These are phyloP conservation scores for Lophius piscatorius DNA, from an alignment of 2,113 vertebrate species.

Conservation along the genomic window DNA sequence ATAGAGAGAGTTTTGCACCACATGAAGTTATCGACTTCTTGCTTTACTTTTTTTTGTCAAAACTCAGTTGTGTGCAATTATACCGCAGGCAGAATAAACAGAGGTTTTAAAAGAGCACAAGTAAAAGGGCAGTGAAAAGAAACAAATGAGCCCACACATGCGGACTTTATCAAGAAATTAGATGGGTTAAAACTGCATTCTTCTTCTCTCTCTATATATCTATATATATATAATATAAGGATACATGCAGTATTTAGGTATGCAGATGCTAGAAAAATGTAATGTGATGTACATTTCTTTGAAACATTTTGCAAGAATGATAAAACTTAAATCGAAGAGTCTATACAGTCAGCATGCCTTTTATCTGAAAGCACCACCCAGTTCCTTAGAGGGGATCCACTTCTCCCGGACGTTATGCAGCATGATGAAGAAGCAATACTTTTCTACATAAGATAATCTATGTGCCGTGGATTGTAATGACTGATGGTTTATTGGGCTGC, in stretches of 20 bases:
- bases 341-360: neutral
- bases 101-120: constrained; percentile 23
- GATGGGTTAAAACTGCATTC: neutral
- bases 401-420: constrained; percentile 14
- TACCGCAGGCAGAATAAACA: constrained; percentile 11
- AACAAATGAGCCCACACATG: constrained; percentile 19
- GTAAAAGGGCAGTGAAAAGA: constrained; percentile 15
- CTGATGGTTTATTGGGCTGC: constrained; percentile 39
- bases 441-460: constrained; percentile 46
- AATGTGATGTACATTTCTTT: neutral
- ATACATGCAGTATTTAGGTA: neutral
- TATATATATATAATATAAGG: neutral
- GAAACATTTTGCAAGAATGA: neutral
- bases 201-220: constrained; percentile 3
- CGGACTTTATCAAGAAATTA: no score
- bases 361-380: constrained; percentile 51
- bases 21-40: no score
- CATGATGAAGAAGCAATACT: constrained; percentile 20
- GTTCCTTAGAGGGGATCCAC: constrained; percentile 19
- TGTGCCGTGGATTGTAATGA: constrained; percentile 32
- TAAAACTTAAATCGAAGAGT: constrained; percentile 2
- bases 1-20: neutral
- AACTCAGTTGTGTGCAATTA: neutral
- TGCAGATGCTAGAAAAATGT: neutral
- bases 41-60: neutral